Conservation (phyloP, 1,140 invertebrate species). For the Aphelenchoides besseyi region DNA sequence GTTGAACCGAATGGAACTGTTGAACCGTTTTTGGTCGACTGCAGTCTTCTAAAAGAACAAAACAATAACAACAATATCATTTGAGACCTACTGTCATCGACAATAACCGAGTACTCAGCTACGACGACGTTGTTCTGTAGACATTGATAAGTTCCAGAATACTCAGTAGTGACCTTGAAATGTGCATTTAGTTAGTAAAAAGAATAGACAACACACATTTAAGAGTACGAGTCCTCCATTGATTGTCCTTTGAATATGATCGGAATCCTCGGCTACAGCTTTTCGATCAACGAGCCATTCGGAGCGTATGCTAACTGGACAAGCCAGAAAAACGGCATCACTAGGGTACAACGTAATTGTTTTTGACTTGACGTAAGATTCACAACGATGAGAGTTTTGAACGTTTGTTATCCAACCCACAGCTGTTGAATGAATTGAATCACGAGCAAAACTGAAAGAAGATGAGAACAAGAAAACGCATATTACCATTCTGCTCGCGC, state of each 20-base stretch:
- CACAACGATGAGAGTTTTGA: conserved; percentile 29
- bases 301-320: conserved; percentile 5
- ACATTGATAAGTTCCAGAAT: conserved; percentile 49
- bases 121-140: conserved; percentile 14
- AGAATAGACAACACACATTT: conserved; percentile 45
- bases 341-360: conserved; percentile 47
- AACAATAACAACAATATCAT: background rate
- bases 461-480: background rate
- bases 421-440: conserved; percentile 43
- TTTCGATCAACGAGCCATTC: conserved; percentile 33
- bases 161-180: conserved; percentile 35
- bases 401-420: conserved; percentile 48
- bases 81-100: conserved; percentile 42
- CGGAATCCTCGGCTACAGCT: conserved; percentile 19
- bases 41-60: conserved; percentile 46
- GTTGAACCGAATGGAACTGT: conserved; percentile 54
- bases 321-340: conserved; percentile 40
- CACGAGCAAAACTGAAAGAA: conserved; percentile 20
- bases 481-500: conserved; percentile 41
- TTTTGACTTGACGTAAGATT: conserved; percentile 34
- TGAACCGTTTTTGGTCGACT: conserved; percentile 46
- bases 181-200: conserved; percentile 16
- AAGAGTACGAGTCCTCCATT: conserved; percentile 52
- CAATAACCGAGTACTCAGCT: conserved; percentile 32
- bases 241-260: conserved; percentile 29